Base-by-base conservation (phyloP, 2,888 invertebrate species). In the Sicus ferrugineus region DNA sequence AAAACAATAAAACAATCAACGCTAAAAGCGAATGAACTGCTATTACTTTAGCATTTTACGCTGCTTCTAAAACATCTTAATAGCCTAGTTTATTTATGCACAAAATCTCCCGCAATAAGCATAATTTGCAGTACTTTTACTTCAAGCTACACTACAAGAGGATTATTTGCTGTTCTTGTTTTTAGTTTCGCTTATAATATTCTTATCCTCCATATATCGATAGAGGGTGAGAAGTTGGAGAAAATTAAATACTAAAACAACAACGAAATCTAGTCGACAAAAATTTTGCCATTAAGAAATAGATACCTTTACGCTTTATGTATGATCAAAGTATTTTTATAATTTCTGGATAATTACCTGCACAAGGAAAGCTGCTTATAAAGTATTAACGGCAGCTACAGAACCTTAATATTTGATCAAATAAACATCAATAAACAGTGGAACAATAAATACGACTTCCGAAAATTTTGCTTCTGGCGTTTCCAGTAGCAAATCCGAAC, bases 241-340 rank as follows among this genome's bases (percentile, higher is more conserved):
- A 54, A 46, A 28, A 11, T 21, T 11, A 31, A n/a, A n/a, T 38
- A 46, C 42, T 34, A 59, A 16, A 30, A 14, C 19, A 14, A 66
- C 67, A 67, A 67, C 59, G 67, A 67, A 58, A 48, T 67, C 67
- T 67, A 67, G 67, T 67, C 67, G 58, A 46, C 6, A 42, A 16
- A 34, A 54, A 66, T n/a, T 26, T 54, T 66, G 65, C 65, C 65
- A 66, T 66, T 38, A 28, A 28, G 4, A 50, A 30, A 3, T 42
- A n/a, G 5, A 42, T 16, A 42, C 5, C 16, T 6, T 16, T 42
- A 42, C 42, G n/a, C 42, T 42, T 14, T 42, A 28, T 23, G 42
- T 42, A 61, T 23, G 19, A 59, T 23, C 7, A 11, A 34, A 61
- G 7, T 14, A 38, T 21, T 38, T 3, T 2, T 21, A 28, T 19